Base-by-base conservation (phyloP, 2,113 vertebrate genomes). In the Cyanoderma ruficeps region DNA sequence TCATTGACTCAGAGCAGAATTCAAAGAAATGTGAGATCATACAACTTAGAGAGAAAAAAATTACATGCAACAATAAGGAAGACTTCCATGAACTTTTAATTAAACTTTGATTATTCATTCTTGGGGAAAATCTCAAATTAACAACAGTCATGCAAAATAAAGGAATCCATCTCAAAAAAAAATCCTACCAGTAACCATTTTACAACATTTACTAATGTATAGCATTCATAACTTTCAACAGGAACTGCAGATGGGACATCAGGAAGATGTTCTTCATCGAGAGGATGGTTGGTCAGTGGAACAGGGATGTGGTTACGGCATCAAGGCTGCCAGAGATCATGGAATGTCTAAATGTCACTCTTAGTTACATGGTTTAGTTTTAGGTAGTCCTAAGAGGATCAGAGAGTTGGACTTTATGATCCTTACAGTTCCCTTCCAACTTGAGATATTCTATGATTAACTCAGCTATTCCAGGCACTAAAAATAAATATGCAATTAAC, bases 301-400 rank as follows among this genome's bases (percentile, higher is more conserved):
- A 76, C 12, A 71, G 30, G 7, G 13, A 64, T 39, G 13, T 9
- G 11, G 52, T 56, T 31, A 50, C 1, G 4, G 25, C 22, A 65
- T 10, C 33, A 70, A 75, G 22, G 22, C 47, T 41, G 16, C 7
- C 46, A 80, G 37, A 80, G 13, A 60, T 56, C 67, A 65, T 1
- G 1, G 11, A 59, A 46, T 7, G 2, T 41, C 47, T 57, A 18
- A 5, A 39, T 6, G 6, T 15, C 2, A 4, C 31, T 49, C n/a
- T 56, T 60, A 61, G 35, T 13, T 10, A 35, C 3, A 60, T 1
- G 2, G 42, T 57, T 90, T 71, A 27, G n/a, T 61, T 81, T 56
- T 24, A 84, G 23, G n/a, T 27, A 71, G 63, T 39, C 30, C 37
- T 41, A 7, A 5, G 4, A 90, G 30, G 19, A 65, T 28, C 22